These are phyloP conservation scores for Microctenopoma stevenorrisi DNA, from an alignment of 2,797 vertebrate species.

Conservation along the genomic window DNA sequence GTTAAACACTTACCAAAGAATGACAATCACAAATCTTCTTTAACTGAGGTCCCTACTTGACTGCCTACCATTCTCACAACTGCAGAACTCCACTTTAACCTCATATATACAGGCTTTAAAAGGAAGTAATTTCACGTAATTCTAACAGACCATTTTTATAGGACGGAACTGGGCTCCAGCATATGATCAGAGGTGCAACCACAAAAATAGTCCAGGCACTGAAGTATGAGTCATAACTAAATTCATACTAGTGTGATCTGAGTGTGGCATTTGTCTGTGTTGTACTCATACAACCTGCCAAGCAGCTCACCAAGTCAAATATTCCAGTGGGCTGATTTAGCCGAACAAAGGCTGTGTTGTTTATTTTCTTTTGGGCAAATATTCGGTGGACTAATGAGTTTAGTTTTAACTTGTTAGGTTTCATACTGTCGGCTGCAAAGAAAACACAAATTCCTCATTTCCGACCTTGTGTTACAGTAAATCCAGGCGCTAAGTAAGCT, in stretches of 20 bases:
- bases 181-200: conserved; percentile 10
- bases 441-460: too few relatives aligned
- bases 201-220: conserved; percentile 11
- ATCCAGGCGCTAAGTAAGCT: too few relatives aligned
- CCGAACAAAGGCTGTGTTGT: not conserved
- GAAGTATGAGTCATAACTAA: conserved; percentile 28
- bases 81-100: conserved; percentile 35
- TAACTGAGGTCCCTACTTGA: conserved; percentile 43
- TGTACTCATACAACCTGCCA: conserved; percentile 18
- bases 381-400: too few relatives aligned
- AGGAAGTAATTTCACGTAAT: not conserved
- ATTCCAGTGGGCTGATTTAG: conserved; percentile 25
- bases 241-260: conserved; percentile 8
- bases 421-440: too few relatives aligned
- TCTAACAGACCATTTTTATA: conserved; percentile 12
- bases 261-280: conserved; percentile 8
- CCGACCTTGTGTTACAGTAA: too few relatives aligned
- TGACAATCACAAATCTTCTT: conserved; percentile 63
- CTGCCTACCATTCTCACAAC: conserved; percentile 49
- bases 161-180: not conserved
- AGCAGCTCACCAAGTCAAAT: conserved; percentile 16
- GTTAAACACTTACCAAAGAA: conserved; percentile 59
- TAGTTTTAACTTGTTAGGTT: too few relatives aligned
- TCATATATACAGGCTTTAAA: conserved; percentile 26
- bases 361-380: too few relatives aligned